Evolutionary conservation across 2,797 vertebrate genomes (phyloP).

Genomic region (Sebastes reedi): DNA sequence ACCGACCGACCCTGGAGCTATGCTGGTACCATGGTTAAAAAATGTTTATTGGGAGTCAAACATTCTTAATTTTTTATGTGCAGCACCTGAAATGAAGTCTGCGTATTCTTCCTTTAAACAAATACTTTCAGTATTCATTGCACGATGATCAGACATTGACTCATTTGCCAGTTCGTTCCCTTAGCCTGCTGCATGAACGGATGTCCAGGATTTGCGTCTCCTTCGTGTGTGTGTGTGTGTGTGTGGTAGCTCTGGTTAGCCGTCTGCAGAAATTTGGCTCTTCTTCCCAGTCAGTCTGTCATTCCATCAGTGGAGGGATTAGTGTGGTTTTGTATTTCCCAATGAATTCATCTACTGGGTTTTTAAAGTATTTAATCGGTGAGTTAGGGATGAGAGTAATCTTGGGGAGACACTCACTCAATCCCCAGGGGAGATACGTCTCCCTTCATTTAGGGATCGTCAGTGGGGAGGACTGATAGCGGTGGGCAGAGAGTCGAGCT

Average conservation of each 20-base stretch:
- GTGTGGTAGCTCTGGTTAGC: conserved; percentile 18
- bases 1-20: neutral
- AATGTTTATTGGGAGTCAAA: neutral
- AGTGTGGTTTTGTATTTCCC: conserved; percentile 63
- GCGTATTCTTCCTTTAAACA: neutral
- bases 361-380: conserved; percentile 67
- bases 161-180: neutral
- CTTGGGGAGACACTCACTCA: conserved; percentile 65
- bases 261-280: conserved; percentile 45
- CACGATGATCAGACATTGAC: neutral
- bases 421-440: conserved; percentile 44
- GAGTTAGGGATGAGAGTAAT: conserved; percentile 75
- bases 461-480: conserved; percentile 58
- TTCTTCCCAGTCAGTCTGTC: conserved; percentile 32
- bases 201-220: conserved; percentile 29
- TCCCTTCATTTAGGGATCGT: conserved; percentile 46
- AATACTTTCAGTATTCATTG: neutral
- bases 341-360: conserved; percentile 64
- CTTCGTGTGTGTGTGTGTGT: neutral
- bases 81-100: neutral
- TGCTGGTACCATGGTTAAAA: neutral
- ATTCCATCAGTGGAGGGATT: conserved; percentile 66
- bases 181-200: conserved; percentile 16
- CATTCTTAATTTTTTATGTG: neutral
- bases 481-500: conserved; percentile 19